A percentile compares a stretch with the other conserved stretches of the same genome.
Conservation (phyloP, 2,797 vertebrate species). For the Tauraco hartlaubi region DNA sequence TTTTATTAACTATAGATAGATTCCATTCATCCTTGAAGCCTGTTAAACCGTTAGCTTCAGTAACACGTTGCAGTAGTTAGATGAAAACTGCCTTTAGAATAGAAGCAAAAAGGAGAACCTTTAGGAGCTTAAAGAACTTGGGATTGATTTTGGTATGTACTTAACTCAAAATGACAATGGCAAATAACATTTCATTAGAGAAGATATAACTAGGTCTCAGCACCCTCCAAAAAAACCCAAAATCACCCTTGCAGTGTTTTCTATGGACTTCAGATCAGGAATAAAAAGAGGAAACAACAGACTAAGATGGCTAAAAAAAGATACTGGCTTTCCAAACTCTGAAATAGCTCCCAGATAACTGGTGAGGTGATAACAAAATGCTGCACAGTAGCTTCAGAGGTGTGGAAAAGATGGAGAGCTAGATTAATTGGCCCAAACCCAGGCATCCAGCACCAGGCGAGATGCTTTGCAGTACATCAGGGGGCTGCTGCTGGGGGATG, state of each 20-base stretch:
- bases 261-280: background rate
- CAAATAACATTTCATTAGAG: slow-evolving; percentile 4
- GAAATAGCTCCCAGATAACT: background rate
- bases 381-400: background rate
- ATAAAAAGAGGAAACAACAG: background rate
- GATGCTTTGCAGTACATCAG: background rate
- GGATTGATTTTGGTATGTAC: background rate
- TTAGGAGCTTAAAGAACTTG: background rate
- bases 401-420: background rate
- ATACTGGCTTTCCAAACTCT: background rate
- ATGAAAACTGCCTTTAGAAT: background rate
- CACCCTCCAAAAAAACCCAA: background rate
- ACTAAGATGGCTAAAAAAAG: background rate
- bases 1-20: background rate
- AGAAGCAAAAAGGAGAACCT: background rate
- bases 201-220: background rate
- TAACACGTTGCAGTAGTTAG: background rate
- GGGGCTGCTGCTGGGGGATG: rapidly evolving
- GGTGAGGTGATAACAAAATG: background rate
- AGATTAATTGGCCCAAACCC: background rate
- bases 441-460: background rate
- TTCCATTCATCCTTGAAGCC: background rate
- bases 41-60: background rate
- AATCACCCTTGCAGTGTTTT: background rate
- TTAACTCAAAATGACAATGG: background rate